A percentile compares a stretch with the other conserved stretches of the same genome.
phyloP scores from a whole-genome alignment of 2,888 invertebrate genomes.

The Ethmia dodecea region DNA sequence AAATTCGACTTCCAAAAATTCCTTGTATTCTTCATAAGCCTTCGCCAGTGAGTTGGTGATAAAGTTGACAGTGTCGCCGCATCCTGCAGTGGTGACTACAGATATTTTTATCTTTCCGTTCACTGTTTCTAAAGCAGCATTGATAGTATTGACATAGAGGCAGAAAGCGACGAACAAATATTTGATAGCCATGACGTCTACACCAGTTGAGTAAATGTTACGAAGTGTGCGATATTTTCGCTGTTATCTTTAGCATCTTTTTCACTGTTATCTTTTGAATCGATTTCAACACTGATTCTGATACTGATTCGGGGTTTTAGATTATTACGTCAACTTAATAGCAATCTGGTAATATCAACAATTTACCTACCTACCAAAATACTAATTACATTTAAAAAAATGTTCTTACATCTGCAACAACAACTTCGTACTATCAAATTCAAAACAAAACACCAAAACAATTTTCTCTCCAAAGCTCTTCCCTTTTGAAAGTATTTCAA shows the following conservation, averaged over 20 bases:
- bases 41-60: conserved; percentile 36
- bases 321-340: too few species aligned
- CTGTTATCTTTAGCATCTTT: too few species aligned
- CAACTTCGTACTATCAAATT: too few species aligned
- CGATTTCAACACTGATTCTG: too few species aligned
- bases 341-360: too few species aligned
- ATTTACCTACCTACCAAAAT: too few species aligned
- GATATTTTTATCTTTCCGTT: conserved; percentile 54
- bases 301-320: too few species aligned
- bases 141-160: conserved; percentile 13
- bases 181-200: conserved; percentile 4
- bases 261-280: too few species aligned
- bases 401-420: too few species aligned
- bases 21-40: conserved; percentile 40
- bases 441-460: background rate
- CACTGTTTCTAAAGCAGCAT: conserved; percentile 30
- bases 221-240: too few species aligned
- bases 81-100: conserved; percentile 50
- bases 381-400: too few species aligned
- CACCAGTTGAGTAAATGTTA: too few species aligned
- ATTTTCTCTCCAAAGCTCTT: conserved; percentile 12
- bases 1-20: conserved; percentile 53
- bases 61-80: conserved; percentile 47
- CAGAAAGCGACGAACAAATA: background rate
- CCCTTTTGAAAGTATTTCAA: conserved; percentile 56